Evolutionary conservation across 2,797 vertebrate species (phyloP).

Genomic region (Crocodylus rhombifer): DNA sequence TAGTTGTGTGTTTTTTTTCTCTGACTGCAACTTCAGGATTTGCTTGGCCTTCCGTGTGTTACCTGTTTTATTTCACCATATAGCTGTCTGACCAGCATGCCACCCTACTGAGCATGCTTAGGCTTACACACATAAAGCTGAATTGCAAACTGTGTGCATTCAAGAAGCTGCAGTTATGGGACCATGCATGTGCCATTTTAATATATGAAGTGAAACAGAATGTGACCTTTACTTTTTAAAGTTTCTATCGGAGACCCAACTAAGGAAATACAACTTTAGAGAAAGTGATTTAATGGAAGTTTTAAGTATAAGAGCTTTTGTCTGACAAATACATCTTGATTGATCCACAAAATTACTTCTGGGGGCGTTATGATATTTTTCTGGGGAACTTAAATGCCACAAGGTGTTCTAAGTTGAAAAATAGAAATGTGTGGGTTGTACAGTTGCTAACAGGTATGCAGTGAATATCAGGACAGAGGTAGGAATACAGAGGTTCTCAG

Average conservation of each 20-base stretch:
- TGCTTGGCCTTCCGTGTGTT: too few species aligned
- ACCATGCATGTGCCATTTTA: too few species aligned
- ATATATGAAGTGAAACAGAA: too few species aligned
- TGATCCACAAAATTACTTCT: slow-evolving; percentile 64
- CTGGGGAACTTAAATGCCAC: slow-evolving; percentile 65
- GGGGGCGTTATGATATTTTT: slow-evolving; percentile 65
- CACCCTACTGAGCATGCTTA: too few species aligned
- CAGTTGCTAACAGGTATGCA: slow-evolving; percentile 57
- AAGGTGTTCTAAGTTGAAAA: slow-evolving; percentile 73
- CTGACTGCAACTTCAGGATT: too few species aligned
- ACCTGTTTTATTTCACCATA: too few species aligned
- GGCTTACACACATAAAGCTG: too few species aligned
- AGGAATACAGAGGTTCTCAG: slow-evolving; percentile 68
- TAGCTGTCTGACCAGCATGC: too few species aligned
- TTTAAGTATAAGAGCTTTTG: slow-evolving; percentile 52
- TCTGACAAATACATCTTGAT: slow-evolving; percentile 60
- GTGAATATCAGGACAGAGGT: slow-evolving; percentile 40
- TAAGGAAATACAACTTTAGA: neutral
- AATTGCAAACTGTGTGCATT: too few species aligned
- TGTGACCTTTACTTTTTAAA: neutral
- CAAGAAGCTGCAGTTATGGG: too few species aligned
- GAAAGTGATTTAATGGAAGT: neutral
- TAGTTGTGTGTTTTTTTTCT: too few species aligned
- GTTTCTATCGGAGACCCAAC: neutral
- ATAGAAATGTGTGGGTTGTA: slow-evolving; percentile 69